Base-by-base conservation (phyloP, 23 tunicate species). In the Halocynthia aurantium region DNA sequence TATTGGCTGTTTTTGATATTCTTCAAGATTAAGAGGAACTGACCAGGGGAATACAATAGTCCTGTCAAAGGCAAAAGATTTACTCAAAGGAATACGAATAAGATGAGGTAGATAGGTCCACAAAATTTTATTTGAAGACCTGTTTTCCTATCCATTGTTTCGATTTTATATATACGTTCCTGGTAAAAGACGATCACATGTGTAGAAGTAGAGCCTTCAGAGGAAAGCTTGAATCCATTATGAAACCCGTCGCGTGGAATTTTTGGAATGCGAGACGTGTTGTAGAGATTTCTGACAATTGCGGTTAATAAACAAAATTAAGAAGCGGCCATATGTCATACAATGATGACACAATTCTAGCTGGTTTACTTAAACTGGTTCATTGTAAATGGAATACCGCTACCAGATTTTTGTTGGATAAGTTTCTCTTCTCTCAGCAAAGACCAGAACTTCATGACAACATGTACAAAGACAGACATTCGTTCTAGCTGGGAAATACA, bases 211-310 rank as follows among this genome's bases (percentile, higher is more conserved):
- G 76, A 7, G 51, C 96, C 96, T 58, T 89, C 96, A 55, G 71
- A 73, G 6, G 8, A 60, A 6, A 85, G 53, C 76, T 84, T 84
- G 85, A 89, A 89, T 60, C 76, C 52, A 65, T 51, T 64, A 8
- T 19, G 57, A 50, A 89, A 4, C 61, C 66, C 88, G 80, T 89
- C 96, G 56, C 55, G 84, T 57, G 70, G 61, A 6, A n/a, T 53
- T n/a, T 69, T 61, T 0, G 96, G 96, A 11, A 84, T 89, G 40
- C 88, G 82, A 70, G 82, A 80, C 5, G 88, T 89, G 69, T 84
- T 89, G 61, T 84, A 89, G n/a, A 74, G 10, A 50, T 10, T 15
- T 53, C 78, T 74, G 78, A 22, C 13, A 53, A 8, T 17, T n/a
- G 22, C 44, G 4, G 44, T 31, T 31, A 31, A 31, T 31, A 31